These are phyloP conservation scores for Pterobdella sp. DNA, from an alignment of 2,888 invertebrate genomes.

Conservation along the genomic window DNA sequence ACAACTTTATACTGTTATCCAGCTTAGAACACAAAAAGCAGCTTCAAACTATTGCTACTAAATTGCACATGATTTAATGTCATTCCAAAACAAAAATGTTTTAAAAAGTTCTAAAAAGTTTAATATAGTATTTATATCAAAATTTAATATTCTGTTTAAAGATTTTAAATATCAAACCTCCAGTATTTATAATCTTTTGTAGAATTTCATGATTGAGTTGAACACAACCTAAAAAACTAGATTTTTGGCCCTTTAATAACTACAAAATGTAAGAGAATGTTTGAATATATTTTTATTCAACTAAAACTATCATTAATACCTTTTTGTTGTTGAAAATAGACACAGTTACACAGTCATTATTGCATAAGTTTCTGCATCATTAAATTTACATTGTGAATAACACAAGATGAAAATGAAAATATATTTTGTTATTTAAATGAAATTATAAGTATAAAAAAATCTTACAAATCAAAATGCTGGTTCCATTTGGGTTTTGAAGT, in stretches of 20 bases:
- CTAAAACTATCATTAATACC: background rate
- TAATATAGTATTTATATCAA: background rate
- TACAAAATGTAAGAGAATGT: background rate
- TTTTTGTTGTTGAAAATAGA: conserved; percentile 9
- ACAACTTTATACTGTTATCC: no score
- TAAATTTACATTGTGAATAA: background rate
- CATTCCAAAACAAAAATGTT: no score
- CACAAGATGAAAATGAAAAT: background rate
- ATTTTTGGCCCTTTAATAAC: conserved; percentile 2
- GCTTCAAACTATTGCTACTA: no score
- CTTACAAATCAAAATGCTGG: conserved; percentile 27
- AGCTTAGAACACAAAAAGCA: no score
- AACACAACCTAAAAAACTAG: conserved; percentile 20
- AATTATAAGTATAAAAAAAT: background rate
- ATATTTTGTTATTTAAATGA: background rate
- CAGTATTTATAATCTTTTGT: conserved; percentile 14
- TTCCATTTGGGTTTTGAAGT: conserved; percentile 29
- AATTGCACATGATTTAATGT: no score
- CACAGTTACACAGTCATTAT: background rate
- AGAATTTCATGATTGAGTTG: conserved; percentile 2
- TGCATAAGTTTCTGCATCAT: background rate
- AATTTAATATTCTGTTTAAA: background rate
- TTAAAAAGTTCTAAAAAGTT: background rate
- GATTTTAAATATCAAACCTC: background rate
- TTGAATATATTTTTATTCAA: background rate